Evolutionary conservation across 2,797 vertebrate genomes (phyloP).

Genomic region (Neosilurus hyrtlii): DNA sequence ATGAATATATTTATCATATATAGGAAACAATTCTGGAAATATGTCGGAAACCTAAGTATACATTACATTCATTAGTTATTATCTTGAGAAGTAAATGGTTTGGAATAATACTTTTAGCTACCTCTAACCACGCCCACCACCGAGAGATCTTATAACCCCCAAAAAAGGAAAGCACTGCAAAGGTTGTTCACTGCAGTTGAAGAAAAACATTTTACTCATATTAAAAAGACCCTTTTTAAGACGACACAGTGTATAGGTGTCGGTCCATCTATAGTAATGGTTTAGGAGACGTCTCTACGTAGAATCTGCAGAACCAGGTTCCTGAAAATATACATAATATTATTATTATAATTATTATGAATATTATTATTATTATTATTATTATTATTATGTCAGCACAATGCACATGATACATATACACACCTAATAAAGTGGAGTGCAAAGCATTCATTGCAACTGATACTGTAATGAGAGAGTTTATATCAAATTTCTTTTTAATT

Average conservation of each 20-base stretch:
- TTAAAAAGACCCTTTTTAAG: conserved; percentile 21
- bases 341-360: neutral
- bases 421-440: neutral
- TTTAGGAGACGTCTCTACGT: conserved; percentile 29
- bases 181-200: neutral
- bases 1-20: conserved; percentile 38
- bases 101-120: conserved; percentile 28
- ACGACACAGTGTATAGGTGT: neutral
- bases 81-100: neutral
- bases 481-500: neutral
- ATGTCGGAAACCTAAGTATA: conserved; percentile 34
- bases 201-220: conserved; percentile 10
- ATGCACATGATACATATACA: neutral
- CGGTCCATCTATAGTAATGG: neutral
- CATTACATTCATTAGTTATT: conserved; percentile 3
- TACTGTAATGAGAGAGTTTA: neutral
- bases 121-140: neutral
- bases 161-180: conserved; percentile 11
- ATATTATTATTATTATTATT: neutral
- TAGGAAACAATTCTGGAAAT: conserved; percentile 32
- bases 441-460: neutral
- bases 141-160: neutral
- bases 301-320: conserved; percentile 43
- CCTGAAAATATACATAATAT: conserved; percentile 45
- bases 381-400: neutral